A percentile compares a stretch with the other conserved stretches of the same genome.
Conservation (phyloP, 2,797 vertebrate species). For the Phalanger gymnotis region DNA sequence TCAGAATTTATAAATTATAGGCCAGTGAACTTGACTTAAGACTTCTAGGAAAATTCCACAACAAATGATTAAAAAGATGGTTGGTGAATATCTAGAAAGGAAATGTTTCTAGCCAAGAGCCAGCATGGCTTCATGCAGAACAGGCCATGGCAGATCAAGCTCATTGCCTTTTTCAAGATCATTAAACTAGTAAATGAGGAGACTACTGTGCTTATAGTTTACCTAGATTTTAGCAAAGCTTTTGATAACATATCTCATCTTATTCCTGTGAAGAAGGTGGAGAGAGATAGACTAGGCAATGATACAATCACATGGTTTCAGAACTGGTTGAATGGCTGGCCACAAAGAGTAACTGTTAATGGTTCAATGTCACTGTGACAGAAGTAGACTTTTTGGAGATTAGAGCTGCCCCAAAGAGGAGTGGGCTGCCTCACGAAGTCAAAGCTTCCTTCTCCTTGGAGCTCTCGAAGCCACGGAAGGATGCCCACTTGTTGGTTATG, state of each 20-base stretch:
- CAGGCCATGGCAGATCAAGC: not conserved
- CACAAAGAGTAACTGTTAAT: not conserved
- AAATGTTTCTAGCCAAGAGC: not conserved
- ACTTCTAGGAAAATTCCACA: not conserved
- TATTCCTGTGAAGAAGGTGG: not conserved
- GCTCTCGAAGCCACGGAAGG: not conserved
- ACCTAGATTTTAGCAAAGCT: not conserved
- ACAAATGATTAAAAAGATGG: not conserved
- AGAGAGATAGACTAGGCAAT: not conserved
- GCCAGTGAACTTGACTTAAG: not conserved
- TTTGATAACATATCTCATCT: not conserved
- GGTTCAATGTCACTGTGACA: not conserved
- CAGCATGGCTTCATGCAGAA: not conserved
- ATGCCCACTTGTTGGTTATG: not conserved
- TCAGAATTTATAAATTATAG: not conserved
- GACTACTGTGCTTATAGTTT: not conserved
- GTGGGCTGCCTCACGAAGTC: not conserved
- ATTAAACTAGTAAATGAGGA: not conserved
- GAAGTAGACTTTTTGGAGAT: not conserved
- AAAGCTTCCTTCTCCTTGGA: not conserved
- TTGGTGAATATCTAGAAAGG: not conserved
- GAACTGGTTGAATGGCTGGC: not conserved
- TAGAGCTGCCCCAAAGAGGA: not conserved
- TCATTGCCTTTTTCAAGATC: not conserved
- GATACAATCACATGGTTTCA: not conserved